Evolutionary conservation across 2,113 vertebrate genomes (phyloP).

Genomic region (Ahaetulla prasina): DNA sequence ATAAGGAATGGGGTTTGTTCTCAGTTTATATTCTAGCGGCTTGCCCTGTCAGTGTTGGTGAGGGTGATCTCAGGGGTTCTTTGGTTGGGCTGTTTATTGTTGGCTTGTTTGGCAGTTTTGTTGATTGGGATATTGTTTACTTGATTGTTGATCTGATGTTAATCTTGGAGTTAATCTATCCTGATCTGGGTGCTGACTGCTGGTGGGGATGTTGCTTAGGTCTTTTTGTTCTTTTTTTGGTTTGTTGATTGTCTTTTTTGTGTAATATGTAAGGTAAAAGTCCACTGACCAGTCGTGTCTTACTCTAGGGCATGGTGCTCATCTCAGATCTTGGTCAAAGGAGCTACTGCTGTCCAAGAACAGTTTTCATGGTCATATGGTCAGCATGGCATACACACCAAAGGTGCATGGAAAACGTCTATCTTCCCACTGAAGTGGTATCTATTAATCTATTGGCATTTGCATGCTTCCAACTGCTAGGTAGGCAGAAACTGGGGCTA

Average conservation of each 20-base stretch:
- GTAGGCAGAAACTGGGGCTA: not conserved
- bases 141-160: too few relatives aligned
- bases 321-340: not conserved
- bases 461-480: not conserved
- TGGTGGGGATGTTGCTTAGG: too few relatives aligned
- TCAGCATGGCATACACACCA: not conserved
- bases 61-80: too few relatives aligned
- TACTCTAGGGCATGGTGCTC: not conserved
- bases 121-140: too few relatives aligned
- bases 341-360: not conserved
- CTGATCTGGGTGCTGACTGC: too few relatives aligned
- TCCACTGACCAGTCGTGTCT: not conserved
- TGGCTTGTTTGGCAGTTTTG: too few relatives aligned
- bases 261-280: not conserved
- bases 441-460: not conserved
- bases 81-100: too few relatives aligned
- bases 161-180: too few relatives aligned
- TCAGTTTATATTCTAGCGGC: too few relatives aligned
- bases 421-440: not conserved
- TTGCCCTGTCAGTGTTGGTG: too few relatives aligned
- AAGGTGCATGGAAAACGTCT: not conserved
- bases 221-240: not conserved
- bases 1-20: too few relatives aligned
- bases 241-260: not conserved
- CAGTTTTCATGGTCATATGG: not conserved